phyloP scores from a whole-genome alignment of 2,797 vertebrate species.

The Enteromius unitaeniatus region DNA sequence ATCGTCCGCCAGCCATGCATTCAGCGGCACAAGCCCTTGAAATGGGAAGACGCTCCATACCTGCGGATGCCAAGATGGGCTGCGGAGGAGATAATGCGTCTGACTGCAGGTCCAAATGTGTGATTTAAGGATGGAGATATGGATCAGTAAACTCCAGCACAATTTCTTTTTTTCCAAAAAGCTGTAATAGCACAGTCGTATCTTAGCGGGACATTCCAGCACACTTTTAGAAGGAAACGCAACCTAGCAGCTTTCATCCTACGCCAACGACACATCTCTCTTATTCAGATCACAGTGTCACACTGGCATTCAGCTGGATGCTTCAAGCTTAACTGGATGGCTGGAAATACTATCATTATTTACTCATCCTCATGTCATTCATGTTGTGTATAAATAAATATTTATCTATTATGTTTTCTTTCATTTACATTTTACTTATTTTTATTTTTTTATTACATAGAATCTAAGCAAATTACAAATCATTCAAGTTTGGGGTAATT shows the following conservation, averaged over 20 bases:
- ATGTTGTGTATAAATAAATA: no score
- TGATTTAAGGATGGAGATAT: constrained; percentile 24
- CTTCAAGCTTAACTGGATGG: not conserved
- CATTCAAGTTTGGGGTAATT: not conserved
- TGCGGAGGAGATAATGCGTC: constrained; percentile 31
- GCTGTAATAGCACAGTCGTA: not conserved
- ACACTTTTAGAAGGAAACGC: not conserved
- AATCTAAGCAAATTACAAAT: not conserved
- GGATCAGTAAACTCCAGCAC: constrained; percentile 14
- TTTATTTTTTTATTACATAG: not conserved
- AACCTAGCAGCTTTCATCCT: not conserved
- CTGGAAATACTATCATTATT: not conserved
- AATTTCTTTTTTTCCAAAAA: constrained; percentile 1
- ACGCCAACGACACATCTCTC: not conserved
- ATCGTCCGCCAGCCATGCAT: constrained; percentile 72
- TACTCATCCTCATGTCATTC: not conserved
- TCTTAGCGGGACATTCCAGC: not conserved
- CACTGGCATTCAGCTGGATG: not conserved
- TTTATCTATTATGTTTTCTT: no score
- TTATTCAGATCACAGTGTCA: not conserved
- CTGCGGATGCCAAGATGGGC: constrained; percentile 13
- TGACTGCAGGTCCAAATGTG: constrained; percentile 29
- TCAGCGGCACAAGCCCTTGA: constrained; percentile 66
- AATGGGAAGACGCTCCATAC: constrained; percentile 63
- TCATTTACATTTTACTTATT: not conserved